Evolutionary conservation across 2,797 vertebrate species (phyloP), one percentile per base, ranked within the genome.

Genomic region (Cynodonichthys magdalenae): DNA sequence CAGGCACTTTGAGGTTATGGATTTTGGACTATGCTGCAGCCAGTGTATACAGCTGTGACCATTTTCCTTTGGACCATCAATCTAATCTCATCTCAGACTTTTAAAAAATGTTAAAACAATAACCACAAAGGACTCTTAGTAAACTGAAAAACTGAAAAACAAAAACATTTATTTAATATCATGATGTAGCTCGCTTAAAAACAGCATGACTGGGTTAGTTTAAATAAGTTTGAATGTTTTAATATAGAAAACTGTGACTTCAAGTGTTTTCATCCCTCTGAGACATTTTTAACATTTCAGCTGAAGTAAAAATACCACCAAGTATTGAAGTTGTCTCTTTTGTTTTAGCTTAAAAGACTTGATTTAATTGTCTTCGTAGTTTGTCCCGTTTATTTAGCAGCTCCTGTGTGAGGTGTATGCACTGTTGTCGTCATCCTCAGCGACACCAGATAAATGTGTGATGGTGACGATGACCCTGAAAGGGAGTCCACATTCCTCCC

Each of bases 391-490:
- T 79, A 78, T 77, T 59, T 19, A 50, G 47, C 46, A 36, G 59
- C 47, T 70, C 44, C 15, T 59, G 39, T 50, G 62, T 57, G 66
- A 75, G 70, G 68, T 50, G 18, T n/a, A 27, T 60, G 58, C 31
- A 55, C 18, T 24, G 36, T 65, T 24, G 36, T 65, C 24, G 24
- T 59, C 18, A 6, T 76, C 61, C 54, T 59, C 52, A 1, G 31
- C 67, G 74, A 84, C 65, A 69, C 42, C 57, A 55, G 75, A 34
- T 12, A 42, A 89, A 74, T 69, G 71, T 77, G 82, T 66, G 76
- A 86, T 84, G 66, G 69, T 77, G 63, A 65, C 75, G 80, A 88
- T 75, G 82, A 83, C 71, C 77, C 74, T 8, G 46, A 79, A 75
- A 75, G 80, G 75, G 79, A 83, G 80, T 66, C 73, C 41, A 10